These are phyloP conservation scores for Bombus consobrinus DNA, from an alignment of 1,140 invertebrate species.

Conservation along the genomic window DNA sequence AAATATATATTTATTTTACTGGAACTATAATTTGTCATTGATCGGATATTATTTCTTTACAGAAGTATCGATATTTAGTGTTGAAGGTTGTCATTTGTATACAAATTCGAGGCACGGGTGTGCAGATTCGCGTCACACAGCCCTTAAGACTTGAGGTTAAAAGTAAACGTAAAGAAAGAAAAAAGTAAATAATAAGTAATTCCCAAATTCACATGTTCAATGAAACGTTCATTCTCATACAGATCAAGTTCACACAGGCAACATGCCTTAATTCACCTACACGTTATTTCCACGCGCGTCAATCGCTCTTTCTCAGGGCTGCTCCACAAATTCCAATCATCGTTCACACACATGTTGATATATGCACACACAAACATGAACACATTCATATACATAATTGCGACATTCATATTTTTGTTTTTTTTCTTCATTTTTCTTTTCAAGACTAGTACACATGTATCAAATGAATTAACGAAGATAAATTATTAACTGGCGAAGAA, in stretches of 20 bases:
- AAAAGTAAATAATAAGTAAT: conserved; percentile 67
- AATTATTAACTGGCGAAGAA: conserved; percentile 64
- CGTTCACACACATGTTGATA: not conserved
- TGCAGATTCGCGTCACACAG: conserved; percentile 68
- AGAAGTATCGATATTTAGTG: conserved; percentile 96
- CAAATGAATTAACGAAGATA: conserved; percentile 60
- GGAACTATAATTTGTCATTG: conserved; percentile 15
- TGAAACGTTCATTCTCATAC: conserved; percentile 64
- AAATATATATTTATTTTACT: not conserved
- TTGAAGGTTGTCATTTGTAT: conserved; percentile 87
- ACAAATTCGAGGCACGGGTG: conserved; percentile 76
- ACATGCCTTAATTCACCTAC: conserved; percentile 49
- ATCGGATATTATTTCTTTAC: conserved; percentile 83
- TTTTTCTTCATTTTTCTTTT: not conserved
- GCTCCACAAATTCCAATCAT: conserved; percentile 57
- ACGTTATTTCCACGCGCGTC: conserved; percentile 61
- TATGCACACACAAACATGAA: not conserved
- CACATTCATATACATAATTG: conserved; percentile 28
- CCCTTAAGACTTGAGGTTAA: conserved; percentile 75
- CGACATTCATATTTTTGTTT: conserved; percentile 30
- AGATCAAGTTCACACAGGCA: conserved; percentile 46
- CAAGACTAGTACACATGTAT: conserved; percentile 54
- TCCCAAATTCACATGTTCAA: conserved; percentile 61
- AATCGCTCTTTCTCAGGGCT: conserved; percentile 72
- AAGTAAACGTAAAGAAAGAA: conserved; percentile 47